Percentiles rank a stretch among this genome's conserved stretches.
Evolutionary conservation across 2,888 invertebrate species (phyloP).

Genomic region (Bombyx huttoni): DNA sequence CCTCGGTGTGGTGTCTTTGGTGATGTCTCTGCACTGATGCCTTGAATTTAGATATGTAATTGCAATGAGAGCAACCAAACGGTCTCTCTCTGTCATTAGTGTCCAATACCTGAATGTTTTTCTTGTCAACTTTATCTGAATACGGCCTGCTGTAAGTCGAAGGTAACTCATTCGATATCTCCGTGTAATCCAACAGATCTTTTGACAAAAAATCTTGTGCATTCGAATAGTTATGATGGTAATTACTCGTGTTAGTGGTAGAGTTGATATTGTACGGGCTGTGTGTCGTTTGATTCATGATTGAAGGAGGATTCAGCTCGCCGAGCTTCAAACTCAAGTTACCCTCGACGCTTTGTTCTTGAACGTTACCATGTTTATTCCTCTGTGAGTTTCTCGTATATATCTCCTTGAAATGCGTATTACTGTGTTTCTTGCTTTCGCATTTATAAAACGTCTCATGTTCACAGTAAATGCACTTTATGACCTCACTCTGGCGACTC

Average conservation of each 20-base stretch:
- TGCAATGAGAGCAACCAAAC: conserved; percentile 38
- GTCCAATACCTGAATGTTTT: conserved; percentile 36
- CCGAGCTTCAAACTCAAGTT: too few species aligned
- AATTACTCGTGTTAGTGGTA: neutral
- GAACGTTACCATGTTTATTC: neutral
- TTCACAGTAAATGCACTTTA: conserved; percentile 33
- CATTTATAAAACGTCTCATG: conserved; percentile 37
- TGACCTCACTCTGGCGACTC: conserved; percentile 19
- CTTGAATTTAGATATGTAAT: conserved; percentile 39
- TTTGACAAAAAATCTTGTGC: neutral
- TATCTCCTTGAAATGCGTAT: conserved; percentile 11
- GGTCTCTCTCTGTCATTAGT: conserved; percentile 28
- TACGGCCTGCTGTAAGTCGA: conserved; percentile 18
- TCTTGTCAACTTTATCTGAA: conserved; percentile 27
- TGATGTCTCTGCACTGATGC: conserved; percentile 48
- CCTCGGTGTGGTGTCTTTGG: conserved; percentile 41
- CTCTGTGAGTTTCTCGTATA: conserved; percentile 1
- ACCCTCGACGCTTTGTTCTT: neutral
- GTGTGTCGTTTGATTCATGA: too few species aligned
- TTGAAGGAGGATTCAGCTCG: too few species aligned
- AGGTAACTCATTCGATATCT: neutral
- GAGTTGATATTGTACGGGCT: too few species aligned
- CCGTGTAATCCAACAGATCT: neutral
- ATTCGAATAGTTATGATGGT: neutral
- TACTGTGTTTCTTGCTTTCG: conserved; percentile 36